A percentile compares a stretch with the other conserved stretches of the same genome.
These are phyloP conservation scores for Drosophila pegasa DNA, from an alignment of 2,888 invertebrate species.

Conservation along the genomic window DNA sequence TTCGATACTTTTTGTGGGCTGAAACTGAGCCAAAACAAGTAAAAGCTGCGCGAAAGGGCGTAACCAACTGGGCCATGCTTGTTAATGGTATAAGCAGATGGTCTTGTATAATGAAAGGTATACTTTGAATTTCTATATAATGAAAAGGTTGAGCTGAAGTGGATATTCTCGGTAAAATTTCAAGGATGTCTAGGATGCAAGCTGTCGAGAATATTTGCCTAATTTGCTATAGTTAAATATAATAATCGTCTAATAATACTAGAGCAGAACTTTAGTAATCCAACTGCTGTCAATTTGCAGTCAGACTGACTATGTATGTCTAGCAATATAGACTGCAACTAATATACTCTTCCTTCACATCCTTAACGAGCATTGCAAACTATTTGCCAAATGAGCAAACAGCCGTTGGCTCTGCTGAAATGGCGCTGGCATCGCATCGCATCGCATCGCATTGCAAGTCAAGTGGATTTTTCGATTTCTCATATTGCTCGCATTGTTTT, in stretches of 20 bases:
- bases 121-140: neutral
- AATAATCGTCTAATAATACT: too few relatives aligned
- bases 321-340: neutral
- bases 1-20: constrained; percentile 42
- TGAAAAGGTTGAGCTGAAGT: neutral
- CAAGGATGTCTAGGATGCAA: too few relatives aligned
- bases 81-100: too few relatives aligned
- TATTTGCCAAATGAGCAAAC: constrained; percentile 54
- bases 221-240: too few relatives aligned
- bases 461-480: constrained; percentile 16
- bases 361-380: constrained; percentile 11
- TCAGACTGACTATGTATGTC: too few relatives aligned
- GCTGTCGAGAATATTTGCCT: too few relatives aligned
- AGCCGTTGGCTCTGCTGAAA: constrained; percentile 22
- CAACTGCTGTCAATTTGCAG: too few relatives aligned
- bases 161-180: too few relatives aligned
- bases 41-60: too few relatives aligned
- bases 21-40: constrained; percentile 24
- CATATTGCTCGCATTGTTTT: constrained; percentile 11
- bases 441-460: constrained; percentile 1
- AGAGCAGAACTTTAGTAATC: too few relatives aligned
- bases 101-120: neutral
- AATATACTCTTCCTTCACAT: neutral
- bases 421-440: constrained; percentile 4
- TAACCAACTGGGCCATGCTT: neutral